A percentile compares a stretch with the other conserved stretches of the same genome.
Conservation (phyloP, 2,797 vertebrate species). For the Agapornis canus region DNA sequence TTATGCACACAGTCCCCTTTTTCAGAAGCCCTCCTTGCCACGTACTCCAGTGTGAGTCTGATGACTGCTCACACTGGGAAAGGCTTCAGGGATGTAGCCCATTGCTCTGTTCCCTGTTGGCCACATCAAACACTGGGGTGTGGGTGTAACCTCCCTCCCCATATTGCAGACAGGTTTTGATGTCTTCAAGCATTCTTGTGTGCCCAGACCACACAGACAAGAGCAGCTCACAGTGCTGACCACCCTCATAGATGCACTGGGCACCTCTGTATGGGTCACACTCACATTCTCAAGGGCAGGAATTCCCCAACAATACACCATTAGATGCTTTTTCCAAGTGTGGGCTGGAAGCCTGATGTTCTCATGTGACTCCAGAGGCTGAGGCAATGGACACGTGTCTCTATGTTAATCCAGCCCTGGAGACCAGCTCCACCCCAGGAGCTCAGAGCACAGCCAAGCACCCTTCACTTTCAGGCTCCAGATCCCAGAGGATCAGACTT, state of each 20-base stretch:
- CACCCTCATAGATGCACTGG: neutral
- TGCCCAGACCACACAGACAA: neutral
- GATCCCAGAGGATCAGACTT: neutral
- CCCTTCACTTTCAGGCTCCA: neutral
- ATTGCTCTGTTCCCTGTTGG: neutral
- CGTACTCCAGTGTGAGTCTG: neutral
- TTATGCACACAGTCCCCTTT: neutral
- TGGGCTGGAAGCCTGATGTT: neutral
- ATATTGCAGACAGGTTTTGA: neutral
- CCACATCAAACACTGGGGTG: accelerated
- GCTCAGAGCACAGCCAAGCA: neutral
- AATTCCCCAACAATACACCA: neutral
- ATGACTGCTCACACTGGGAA: neutral
- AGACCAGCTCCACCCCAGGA: neutral
- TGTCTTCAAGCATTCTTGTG: neutral
- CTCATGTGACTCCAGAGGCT: conserved; percentile 5
- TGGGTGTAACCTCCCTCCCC: neutral
- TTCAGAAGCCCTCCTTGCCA: neutral
- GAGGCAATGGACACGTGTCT: conserved; percentile 4
- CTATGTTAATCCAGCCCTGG: neutral
- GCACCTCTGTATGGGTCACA: neutral
- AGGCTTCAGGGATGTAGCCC: neutral
- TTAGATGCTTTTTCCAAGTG: neutral
- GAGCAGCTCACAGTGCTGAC: accelerated
- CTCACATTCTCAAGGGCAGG: neutral